phyloP scores from a whole-genome alignment of 2,797 vertebrate genomes.

The Schizopygopsis malacanthus region DNA sequence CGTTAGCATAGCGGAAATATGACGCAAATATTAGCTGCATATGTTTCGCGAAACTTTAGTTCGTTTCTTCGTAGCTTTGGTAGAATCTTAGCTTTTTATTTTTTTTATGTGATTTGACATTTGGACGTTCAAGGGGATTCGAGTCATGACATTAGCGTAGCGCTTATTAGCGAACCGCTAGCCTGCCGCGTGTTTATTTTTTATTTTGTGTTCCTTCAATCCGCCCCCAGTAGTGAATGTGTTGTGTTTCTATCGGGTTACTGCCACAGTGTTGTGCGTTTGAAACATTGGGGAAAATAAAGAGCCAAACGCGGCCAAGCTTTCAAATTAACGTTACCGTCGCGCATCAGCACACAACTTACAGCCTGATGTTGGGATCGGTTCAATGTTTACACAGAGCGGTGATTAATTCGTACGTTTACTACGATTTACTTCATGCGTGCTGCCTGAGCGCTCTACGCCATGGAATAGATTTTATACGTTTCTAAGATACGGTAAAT shows the following conservation, averaged over 20 bases:
- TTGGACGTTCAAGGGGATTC: constrained; percentile 19
- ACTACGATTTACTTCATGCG: constrained; percentile 35
- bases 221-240: constrained; percentile 2
- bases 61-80: constrained; percentile 28
- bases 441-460: constrained; percentile 35
- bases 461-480: constrained; percentile 39
- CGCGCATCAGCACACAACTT: constrained; percentile 4
- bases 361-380: constrained; percentile 29
- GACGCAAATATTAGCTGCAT: not conserved
- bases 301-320: constrained; percentile 19
- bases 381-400: constrained; percentile 49
- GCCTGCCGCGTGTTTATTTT: not conserved
- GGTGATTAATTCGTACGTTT: constrained; percentile 42
- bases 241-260: constrained; percentile 17
- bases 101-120: constrained; percentile 15
- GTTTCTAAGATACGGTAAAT: constrained; percentile 35
- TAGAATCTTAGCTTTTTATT: constrained; percentile 35
- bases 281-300: constrained; percentile 5
- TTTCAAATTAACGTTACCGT: constrained; percentile 4
- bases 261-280: constrained; percentile 44
- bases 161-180: constrained; percentile 16
- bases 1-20: constrained; percentile 23
- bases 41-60: constrained; percentile 2
- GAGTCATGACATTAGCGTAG: constrained; percentile 1
- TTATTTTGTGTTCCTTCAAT: constrained; percentile 14